Conservation (phyloP, 1,140 invertebrate species). For the Euschistus heros region DNA sequence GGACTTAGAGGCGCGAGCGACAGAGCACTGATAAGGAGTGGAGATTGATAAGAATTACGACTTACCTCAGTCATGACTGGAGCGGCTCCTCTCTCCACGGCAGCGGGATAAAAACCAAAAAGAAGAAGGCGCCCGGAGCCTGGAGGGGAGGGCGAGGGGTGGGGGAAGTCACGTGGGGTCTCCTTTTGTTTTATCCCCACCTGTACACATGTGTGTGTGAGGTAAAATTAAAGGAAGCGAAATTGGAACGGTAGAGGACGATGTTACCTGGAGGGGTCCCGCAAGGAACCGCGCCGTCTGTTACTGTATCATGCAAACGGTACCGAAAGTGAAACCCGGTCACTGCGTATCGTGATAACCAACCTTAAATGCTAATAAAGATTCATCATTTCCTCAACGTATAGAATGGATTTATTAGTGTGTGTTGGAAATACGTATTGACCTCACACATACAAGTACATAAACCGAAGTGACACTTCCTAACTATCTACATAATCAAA, state of each 20-base stretch:
- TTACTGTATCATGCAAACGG: too few species aligned
- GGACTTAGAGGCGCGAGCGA: not conserved
- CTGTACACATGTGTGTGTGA: not conserved
- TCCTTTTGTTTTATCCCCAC: not conserved
- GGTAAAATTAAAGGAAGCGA: not conserved
- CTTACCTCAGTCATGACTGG: conserved; percentile 2
- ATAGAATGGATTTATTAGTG: too few species aligned
- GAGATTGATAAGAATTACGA: not conserved
- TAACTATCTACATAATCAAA: too few species aligned
- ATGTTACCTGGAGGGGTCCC: not conserved
- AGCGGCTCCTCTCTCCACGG: not conserved
- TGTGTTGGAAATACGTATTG: too few species aligned
- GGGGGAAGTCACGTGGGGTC: not conserved
- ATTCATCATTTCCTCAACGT: too few species aligned
- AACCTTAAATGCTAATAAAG: too few species aligned
- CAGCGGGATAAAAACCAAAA: not conserved
- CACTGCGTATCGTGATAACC: too few species aligned
- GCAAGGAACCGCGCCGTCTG: not conserved
- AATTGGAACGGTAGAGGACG: not conserved
- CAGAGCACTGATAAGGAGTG: not conserved
- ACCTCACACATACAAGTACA: too few species aligned
- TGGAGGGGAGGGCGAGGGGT: not conserved
- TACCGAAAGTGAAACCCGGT: too few species aligned
- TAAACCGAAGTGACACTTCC: too few species aligned
- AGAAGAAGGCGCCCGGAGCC: not conserved